These are phyloP conservation scores for Ischnura elegans DNA, from an alignment of 2,888 invertebrate species.

Conservation along the genomic window DNA sequence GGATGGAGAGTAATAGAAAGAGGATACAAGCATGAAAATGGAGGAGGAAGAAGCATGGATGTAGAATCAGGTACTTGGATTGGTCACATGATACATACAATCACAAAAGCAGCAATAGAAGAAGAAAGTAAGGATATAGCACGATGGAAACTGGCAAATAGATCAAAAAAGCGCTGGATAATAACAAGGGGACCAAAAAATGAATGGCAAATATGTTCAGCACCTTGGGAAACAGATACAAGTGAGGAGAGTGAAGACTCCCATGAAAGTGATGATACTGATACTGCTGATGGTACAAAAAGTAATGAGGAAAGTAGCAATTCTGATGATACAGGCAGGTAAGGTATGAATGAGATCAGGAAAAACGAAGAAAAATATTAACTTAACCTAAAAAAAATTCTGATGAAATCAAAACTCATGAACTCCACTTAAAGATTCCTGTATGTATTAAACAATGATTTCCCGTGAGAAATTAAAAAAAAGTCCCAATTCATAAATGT, in stretches of 20 bases:
- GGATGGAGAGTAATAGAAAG: slow-evolving; percentile 44
- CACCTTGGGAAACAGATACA: slow-evolving; percentile 33
- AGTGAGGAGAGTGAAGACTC: slow-evolving; percentile 50
- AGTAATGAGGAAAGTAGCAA: slow-evolving; percentile 28
- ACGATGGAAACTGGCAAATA: slow-evolving; percentile 45
- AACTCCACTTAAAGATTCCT: no score
- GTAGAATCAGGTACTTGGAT: slow-evolving; percentile 45
- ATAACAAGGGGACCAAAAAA: slow-evolving; percentile 50
- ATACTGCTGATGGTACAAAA: background rate
- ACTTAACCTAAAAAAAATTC: no score
- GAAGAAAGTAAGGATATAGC: slow-evolving; percentile 50
- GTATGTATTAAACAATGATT: no score
- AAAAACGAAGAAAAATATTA: slow-evolving; percentile 14
- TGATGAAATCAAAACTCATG: background rate
- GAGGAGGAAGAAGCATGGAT: slow-evolving; percentile 48
- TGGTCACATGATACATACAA: slow-evolving; percentile 43
- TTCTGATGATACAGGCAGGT: background rate
- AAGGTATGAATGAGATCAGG: background rate
- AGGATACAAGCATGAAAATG: slow-evolving; percentile 4
- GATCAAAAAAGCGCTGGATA: slow-evolving; percentile 37
- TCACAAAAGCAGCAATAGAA: background rate
- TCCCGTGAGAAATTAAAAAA: no score
- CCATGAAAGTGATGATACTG: slow-evolving; percentile 8
- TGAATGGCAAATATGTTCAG: slow-evolving; percentile 51
- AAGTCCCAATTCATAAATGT: no score